These are phyloP conservation scores for Phaethornis superciliosus DNA, from an alignment of 2,113 vertebrate genomes.

Conservation along the genomic window DNA sequence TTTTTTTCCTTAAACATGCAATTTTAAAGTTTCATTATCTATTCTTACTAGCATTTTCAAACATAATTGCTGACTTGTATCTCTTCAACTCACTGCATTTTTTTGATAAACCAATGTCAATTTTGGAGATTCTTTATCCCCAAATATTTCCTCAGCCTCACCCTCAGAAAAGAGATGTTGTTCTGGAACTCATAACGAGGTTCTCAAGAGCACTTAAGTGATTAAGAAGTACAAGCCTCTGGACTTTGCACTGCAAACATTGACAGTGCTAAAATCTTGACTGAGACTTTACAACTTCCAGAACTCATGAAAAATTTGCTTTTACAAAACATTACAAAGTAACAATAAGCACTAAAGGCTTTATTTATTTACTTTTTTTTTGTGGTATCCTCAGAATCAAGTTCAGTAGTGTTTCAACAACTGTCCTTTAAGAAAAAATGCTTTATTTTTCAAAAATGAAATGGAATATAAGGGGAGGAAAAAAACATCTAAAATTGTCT, in stretches of 20 bases:
- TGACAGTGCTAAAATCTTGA: not conserved
- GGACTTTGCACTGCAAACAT: conserved; percentile 46
- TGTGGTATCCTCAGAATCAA: not conserved
- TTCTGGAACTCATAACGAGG: not conserved
- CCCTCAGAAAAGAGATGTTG: not conserved
- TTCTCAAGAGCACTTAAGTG: conserved; percentile 3
- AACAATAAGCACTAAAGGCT: not conserved
- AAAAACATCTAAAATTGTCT: not conserved
- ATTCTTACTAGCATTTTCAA: not conserved
- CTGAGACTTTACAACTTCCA: not conserved
- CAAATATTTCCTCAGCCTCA: not conserved
- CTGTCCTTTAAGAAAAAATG: not conserved
- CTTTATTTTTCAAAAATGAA: not conserved
- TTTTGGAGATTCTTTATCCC: not conserved
- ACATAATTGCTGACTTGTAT: not conserved
- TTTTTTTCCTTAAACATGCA: not conserved
- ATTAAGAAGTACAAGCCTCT: not conserved
- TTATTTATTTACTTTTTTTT: not conserved
- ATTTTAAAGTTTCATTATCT: not conserved
- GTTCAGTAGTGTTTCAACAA: not conserved
- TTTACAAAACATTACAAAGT: not conserved
- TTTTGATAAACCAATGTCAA: not conserved
- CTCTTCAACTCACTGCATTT: not conserved
- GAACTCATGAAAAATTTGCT: not conserved
- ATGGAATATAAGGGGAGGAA: not conserved